These are phyloP conservation scores for Morpho achilles DNA, from an alignment of 2,888 invertebrate genomes.

Conservation along the genomic window DNA sequence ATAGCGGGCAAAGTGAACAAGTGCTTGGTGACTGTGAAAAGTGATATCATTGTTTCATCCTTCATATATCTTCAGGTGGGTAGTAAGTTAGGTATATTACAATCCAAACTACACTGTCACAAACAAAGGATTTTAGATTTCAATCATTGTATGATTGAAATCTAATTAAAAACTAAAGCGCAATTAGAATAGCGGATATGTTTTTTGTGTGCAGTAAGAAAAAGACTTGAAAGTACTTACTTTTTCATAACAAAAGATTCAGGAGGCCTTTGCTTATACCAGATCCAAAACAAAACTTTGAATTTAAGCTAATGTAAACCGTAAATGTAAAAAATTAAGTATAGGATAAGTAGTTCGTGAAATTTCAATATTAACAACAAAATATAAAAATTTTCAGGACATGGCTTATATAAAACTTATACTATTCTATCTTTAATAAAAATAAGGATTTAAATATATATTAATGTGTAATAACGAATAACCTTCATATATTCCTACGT, in stretches of 20 bases:
- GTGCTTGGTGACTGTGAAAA: conserved; percentile 47
- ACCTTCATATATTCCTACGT: too few species aligned
- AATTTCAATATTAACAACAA: too few species aligned
- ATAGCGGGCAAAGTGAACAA: conserved; percentile 44
- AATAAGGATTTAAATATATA: too few species aligned
- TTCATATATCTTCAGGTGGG: conserved; percentile 46
- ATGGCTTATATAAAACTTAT: too few species aligned
- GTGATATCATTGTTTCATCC: conserved; percentile 23
- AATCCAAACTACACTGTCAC: background rate
- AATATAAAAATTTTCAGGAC: too few species aligned
- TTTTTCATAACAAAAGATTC: background rate
- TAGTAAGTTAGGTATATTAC: conserved; percentile 25
- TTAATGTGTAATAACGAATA: too few species aligned
- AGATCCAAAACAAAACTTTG: background rate
- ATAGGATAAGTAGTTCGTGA: too few species aligned
- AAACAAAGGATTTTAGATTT: background rate
- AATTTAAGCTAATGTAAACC: too few species aligned
- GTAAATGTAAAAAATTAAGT: too few species aligned
- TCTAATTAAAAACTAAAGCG: conserved; percentile 16
- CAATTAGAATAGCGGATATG: conserved; percentile 15
- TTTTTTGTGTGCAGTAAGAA: conserved; percentile 3
- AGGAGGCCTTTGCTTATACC: background rate
- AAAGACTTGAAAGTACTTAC: background rate
- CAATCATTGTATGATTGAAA: too few species aligned
- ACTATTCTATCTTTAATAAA: too few species aligned